Percentiles rank a stretch among this genome's conserved stretches.
Evolutionary conservation across 2,113 vertebrate species (phyloP).

Genomic region (Lampris incognitus): DNA sequence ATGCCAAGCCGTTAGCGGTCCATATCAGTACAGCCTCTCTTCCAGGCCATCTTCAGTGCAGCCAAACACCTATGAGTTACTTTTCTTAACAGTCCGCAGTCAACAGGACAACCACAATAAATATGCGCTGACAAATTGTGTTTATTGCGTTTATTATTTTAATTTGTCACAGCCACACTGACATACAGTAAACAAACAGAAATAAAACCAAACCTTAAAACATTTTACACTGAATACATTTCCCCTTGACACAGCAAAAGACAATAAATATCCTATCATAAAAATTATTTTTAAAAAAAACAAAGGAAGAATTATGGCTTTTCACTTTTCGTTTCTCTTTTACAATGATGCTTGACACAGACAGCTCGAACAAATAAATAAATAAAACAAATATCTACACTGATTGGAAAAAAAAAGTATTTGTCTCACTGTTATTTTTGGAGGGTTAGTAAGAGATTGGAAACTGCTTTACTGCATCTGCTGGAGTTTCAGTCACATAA

Average conservation of each 20-base stretch:
- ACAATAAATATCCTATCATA: slow-evolving; percentile 36
- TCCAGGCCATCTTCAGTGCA: no score
- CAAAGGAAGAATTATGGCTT: slow-evolving; percentile 33
- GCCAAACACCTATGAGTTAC: no score
- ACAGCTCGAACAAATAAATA: slow-evolving; percentile 20
- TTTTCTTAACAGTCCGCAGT: no score
- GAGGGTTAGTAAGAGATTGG: neutral
- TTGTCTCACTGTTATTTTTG: slow-evolving; percentile 1
- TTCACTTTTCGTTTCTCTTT: slow-evolving; percentile 14
- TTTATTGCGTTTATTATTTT: slow-evolving; percentile 36
- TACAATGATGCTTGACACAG: slow-evolving; percentile 26
- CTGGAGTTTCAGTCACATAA: neutral
- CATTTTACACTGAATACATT: slow-evolving; percentile 9
- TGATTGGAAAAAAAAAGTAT: slow-evolving; percentile 2
- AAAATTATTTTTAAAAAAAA: slow-evolving; percentile 29
- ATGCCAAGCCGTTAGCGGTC: no score
- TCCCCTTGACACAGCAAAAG: slow-evolving; percentile 2
- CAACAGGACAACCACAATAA: no score
- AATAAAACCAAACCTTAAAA: slow-evolving; percentile 21
- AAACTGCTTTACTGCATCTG: neutral
- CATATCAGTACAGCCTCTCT: no score
- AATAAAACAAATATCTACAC: slow-evolving; percentile 13
- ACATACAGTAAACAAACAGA: slow-evolving; percentile 42
- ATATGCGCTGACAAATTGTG: slow-evolving; percentile 29
- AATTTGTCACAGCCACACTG: slow-evolving; percentile 50